Conservation (phyloP, 2,888 invertebrate species). For the Temnothorax ravouxi region DNA sequence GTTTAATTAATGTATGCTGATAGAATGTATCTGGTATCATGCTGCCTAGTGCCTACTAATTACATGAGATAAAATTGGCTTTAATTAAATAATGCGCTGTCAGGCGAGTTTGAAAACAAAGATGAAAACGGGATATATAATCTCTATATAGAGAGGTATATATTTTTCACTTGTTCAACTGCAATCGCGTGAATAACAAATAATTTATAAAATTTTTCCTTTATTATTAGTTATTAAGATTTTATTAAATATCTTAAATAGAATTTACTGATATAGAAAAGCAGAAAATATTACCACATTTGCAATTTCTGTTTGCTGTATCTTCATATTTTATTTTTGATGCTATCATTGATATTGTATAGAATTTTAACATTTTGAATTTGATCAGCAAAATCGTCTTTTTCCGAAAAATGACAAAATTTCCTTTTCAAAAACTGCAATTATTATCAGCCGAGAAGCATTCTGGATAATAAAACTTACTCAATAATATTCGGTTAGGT, state of each 20-base stretch:
- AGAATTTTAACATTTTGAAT: not conserved
- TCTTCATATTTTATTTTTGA: not conserved
- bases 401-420: not conserved
- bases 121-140: not conserved
- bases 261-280: not conserved
- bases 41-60: not conserved
- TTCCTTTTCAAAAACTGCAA: not conserved
- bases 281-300: not conserved
- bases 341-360: not conserved
- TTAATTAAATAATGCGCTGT: conserved; percentile 20
- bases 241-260: not conserved
- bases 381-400: not conserved
- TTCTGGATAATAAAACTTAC: not conserved
- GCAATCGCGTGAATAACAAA: not conserved
- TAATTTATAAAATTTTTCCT: conserved; percentile 5
- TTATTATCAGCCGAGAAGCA: not conserved
- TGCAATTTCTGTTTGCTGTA: not conserved
- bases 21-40: not conserved
- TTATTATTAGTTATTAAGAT: not conserved
- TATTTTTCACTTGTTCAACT: not conserved
- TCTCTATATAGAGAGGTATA: not conserved
- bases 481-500: not conserved
- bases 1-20: conserved; percentile 36
- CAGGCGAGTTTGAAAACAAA: not conserved
- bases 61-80: conserved; percentile 23